A percentile compares a stretch with the other conserved stretches of the same genome.
These are phyloP conservation scores for Molorchus minor DNA, from an alignment of 2,888 invertebrate genomes.

Conservation along the genomic window DNA sequence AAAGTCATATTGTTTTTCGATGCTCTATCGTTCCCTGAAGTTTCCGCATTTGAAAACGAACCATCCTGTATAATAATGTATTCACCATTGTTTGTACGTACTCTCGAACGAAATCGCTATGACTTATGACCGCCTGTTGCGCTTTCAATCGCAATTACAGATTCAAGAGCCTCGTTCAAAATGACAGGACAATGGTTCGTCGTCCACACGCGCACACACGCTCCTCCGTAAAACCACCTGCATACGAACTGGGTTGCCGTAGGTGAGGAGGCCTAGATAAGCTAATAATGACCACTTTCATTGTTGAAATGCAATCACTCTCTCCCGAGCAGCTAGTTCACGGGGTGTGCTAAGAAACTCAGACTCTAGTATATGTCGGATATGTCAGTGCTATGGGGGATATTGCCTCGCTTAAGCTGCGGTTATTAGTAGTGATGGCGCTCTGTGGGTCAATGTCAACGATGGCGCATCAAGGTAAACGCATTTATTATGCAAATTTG, in stretches of 20 bases:
- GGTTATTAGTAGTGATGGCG: slow-evolving; percentile 46
- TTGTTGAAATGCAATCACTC: slow-evolving; percentile 58
- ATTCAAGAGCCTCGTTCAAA: neutral
- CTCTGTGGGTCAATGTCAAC: slow-evolving; percentile 55
- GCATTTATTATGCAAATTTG: slow-evolving; percentile 1
- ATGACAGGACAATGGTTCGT: neutral
- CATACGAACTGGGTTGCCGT: slow-evolving; percentile 45
- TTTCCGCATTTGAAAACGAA: too few species aligned
- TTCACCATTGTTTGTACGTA: too few species aligned
- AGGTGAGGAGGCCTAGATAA: slow-evolving; percentile 51
- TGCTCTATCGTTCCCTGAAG: too few species aligned
- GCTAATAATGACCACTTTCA: slow-evolving; percentile 54
- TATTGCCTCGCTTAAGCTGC: slow-evolving; percentile 49
- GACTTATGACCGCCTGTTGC: too few species aligned
- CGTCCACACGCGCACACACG: neutral
- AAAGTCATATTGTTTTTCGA: too few species aligned
- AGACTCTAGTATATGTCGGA: slow-evolving; percentile 38
- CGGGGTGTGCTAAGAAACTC: slow-evolving; percentile 37
- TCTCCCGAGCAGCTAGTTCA: slow-evolving; percentile 47
- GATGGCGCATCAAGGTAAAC: slow-evolving; percentile 54
- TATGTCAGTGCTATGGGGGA: slow-evolving; percentile 56
- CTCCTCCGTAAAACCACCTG: slow-evolving; percentile 1
- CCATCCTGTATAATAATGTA: too few species aligned
- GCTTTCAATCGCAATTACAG: neutral
- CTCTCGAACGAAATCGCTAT: too few species aligned